These are phyloP conservation scores for Elysia chlorotica DNA, from an alignment of 1,140 invertebrate genomes.

Conservation along the genomic window DNA sequence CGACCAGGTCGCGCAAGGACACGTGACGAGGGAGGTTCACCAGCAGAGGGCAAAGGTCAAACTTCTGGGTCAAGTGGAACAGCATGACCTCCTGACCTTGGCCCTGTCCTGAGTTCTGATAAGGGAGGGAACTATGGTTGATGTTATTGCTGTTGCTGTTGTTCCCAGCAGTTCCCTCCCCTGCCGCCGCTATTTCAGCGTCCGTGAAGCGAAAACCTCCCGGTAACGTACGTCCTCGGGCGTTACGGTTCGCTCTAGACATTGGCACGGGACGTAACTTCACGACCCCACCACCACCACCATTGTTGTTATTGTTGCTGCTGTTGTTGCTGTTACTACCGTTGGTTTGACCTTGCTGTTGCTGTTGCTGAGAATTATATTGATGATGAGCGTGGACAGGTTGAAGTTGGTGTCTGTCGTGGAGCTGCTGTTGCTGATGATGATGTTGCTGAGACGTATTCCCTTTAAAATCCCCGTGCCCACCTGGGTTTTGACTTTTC, in stretches of 20 bases:
- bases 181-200: too few relatives aligned
- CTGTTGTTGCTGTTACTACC: too few relatives aligned
- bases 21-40: constrained; percentile 2
- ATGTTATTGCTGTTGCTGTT: neutral
- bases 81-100: neutral
- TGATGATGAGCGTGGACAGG: too few relatives aligned
- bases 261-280: neutral
- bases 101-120: too few relatives aligned
- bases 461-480: neutral
- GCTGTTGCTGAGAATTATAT: too few relatives aligned
- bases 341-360: too few relatives aligned
- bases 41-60: constrained; percentile 5
- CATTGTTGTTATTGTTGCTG: too few relatives aligned
- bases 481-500: neutral
- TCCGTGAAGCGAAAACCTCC: constrained; percentile 12
- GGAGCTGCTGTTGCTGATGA: too few relatives aligned
- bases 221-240: constrained; percentile 11
- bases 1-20: neutral
- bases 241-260: neutral
- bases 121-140: too few relatives aligned
- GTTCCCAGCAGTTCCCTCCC: neutral
- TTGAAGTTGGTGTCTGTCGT: too few relatives aligned
- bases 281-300: too few relatives aligned
- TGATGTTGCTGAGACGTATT: neutral
- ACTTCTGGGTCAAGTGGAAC: constrained; percentile 14